Base-by-base conservation (phyloP, 2,113 vertebrate species). In the Trachemys scripta region DNA sequence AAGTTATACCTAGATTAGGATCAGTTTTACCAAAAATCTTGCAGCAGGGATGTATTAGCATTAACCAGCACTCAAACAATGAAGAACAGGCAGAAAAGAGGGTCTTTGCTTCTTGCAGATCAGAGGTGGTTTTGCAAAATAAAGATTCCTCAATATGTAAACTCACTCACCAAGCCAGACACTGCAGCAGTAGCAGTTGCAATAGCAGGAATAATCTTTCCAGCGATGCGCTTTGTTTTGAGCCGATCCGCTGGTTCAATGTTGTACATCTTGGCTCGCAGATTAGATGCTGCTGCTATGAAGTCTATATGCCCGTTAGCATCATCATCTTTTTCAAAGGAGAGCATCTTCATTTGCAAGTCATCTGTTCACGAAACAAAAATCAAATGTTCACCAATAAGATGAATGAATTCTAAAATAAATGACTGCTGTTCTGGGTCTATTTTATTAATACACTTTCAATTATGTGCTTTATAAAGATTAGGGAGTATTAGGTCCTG, bases 131-230 rank as follows among this genome's bases (percentile, higher is more conserved):
- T 35, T 14, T 65, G 53, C 19, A 81, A 38, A 53, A n/a, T 35
- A 80, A n/a, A 78, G 49, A 47, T 24, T 10, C 49, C 38, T 90
- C 22, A 69, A 84, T 83, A 51, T 81, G 78, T 72, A 59, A 92
- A 88, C 85, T 45, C 82, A 91, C 99, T 98, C 92, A 99, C 99
- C 99, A 99, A 98, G 80, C 99, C 99, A 62, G 99, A 99, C 20
- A 99, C 99, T 11, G 99, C 99, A 80, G 99, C 99, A 35, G 99
- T 99, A 69, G 99, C 99, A n/a, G 99, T 99, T 93, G 99, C 99
- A 78, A 99, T 99, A 31, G 99, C 99, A 35, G 99, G 99, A 96
- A 99, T 99, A 94, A 99, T 99, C 98, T 99, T 99, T 8, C 99
- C 99, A 62, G 99, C 99, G 78, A 99, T 99, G 62, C 99, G 99